Evolutionary conservation across 2,888 invertebrate species (phyloP).

Genomic region (Acrocera orbiculus): DNA sequence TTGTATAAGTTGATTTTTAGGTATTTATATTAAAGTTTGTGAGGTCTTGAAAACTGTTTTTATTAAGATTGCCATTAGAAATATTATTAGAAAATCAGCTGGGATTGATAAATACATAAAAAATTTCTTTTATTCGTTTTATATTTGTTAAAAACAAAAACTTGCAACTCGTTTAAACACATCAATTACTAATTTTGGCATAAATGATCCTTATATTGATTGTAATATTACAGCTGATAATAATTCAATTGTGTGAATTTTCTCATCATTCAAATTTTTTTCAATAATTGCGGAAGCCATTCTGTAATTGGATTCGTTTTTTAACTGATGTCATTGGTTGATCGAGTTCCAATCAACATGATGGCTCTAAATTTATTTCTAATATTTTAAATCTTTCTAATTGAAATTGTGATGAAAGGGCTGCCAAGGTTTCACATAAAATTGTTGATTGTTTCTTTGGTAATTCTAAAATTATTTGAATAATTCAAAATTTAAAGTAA

Average conservation of each 20-base stretch:
- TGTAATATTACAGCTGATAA: constrained; percentile 71
- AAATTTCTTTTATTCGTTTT: too few relatives aligned
- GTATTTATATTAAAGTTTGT: too few relatives aligned
- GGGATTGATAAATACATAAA: too few relatives aligned
- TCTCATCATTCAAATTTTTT: constrained; percentile 19
- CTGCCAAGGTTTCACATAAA: constrained; percentile 57
- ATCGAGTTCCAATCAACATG: too few relatives aligned
- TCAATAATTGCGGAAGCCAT: constrained; percentile 22
- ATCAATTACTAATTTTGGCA: constrained; percentile 40
- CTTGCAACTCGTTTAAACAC: constrained; percentile 42
- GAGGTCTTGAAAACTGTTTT: too few relatives aligned
- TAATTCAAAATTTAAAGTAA: constrained; percentile 1
- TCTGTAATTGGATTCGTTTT: constrained; percentile 15
- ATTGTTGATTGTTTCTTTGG: constrained; percentile 28
- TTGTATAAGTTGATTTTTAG: too few relatives aligned
- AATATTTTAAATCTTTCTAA: constrained; percentile 21
- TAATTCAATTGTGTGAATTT: constrained; percentile 47
- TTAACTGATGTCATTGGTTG: too few relatives aligned
- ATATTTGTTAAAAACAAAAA: too few relatives aligned
- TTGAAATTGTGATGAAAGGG: constrained; percentile 44
- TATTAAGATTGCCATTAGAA: too few relatives aligned
- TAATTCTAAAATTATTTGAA: constrained; percentile 15
- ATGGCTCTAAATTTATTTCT: constrained; percentile 8
- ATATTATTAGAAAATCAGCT: too few relatives aligned
- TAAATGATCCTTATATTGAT: constrained; percentile 52